Conservation (phyloP, 2,113 vertebrate species). For the Himantopus leucocephalus region DNA sequence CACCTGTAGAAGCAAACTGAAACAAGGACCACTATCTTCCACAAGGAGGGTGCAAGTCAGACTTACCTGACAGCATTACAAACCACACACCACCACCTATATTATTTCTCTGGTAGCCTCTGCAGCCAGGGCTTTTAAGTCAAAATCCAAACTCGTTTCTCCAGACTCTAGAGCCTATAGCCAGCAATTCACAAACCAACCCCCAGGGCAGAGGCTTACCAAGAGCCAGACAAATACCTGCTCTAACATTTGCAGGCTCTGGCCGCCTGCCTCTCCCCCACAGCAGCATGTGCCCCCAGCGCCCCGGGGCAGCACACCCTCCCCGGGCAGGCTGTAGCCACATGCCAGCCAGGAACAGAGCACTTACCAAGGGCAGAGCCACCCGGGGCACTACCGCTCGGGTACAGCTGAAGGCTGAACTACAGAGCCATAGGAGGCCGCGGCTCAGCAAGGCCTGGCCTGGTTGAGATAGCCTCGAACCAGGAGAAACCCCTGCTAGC, state of each 20-base stretch:
- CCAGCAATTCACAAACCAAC: fast-evolving
- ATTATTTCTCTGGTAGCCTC: fast-evolving
- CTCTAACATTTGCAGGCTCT: fast-evolving
- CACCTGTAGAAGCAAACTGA: background rate
- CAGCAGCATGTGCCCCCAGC: fast-evolving
- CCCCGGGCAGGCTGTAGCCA: fast-evolving
- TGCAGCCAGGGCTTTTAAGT: fast-evolving
- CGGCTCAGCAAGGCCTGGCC: fast-evolving
- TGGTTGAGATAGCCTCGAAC: fast-evolving
- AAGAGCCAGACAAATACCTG: fast-evolving
- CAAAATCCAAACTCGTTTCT: background rate
- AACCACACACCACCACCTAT: fast-evolving
- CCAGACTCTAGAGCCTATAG: fast-evolving
- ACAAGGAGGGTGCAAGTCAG: fast-evolving
- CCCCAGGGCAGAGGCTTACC: fast-evolving
- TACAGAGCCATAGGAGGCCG: fast-evolving
- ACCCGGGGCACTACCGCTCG: fast-evolving
- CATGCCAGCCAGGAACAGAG: fast-evolving
- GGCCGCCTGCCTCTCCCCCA: fast-evolving
- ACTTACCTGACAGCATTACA: background rate
- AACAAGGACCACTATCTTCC: fast-evolving
- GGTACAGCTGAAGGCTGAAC: fast-evolving
- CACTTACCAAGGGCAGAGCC: fast-evolving
- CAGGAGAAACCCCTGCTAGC: fast-evolving
- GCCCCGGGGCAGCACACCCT: fast-evolving